phyloP scores from a whole-genome alignment of 1,140 invertebrate genomes.

The Ceratitis capitata region DNA sequence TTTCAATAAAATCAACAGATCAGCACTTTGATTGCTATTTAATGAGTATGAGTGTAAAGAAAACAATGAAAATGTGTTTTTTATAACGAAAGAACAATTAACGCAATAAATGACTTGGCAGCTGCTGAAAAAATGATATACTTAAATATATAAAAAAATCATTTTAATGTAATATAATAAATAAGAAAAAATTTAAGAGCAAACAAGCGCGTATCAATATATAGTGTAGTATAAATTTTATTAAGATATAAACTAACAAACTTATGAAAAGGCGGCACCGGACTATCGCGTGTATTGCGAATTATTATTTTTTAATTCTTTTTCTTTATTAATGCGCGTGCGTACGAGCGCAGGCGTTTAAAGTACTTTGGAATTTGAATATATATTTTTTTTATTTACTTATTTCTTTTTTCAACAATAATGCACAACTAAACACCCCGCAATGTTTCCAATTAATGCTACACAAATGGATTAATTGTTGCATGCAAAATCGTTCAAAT shows the following conservation, averaged over 20 bases:
- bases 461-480: not conserved
- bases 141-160: too few relatives aligned
- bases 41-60: not conserved
- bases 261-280: too few relatives aligned
- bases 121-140: not conserved
- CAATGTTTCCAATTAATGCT: not conserved
- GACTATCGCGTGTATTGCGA: not conserved
- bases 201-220: too few relatives aligned
- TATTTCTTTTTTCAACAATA: not conserved
- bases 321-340: too few relatives aligned
- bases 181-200: too few relatives aligned
- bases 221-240: too few relatives aligned
- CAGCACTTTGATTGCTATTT: not conserved
- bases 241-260: too few relatives aligned
- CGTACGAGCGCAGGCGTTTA: too few relatives aligned
- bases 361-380: too few relatives aligned
- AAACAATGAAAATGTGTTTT: not conserved
- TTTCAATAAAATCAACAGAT: not conserved
- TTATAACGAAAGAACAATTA: not conserved
- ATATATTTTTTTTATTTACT: not conserved
- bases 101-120: not conserved
- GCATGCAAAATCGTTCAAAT: not conserved
- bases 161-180: too few relatives aligned
- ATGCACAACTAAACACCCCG: not conserved
- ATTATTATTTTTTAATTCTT: too few relatives aligned